Evolutionary conservation across 2,113 vertebrate species (phyloP).

Genomic region (Misgurnus anguillicaudatus): DNA sequence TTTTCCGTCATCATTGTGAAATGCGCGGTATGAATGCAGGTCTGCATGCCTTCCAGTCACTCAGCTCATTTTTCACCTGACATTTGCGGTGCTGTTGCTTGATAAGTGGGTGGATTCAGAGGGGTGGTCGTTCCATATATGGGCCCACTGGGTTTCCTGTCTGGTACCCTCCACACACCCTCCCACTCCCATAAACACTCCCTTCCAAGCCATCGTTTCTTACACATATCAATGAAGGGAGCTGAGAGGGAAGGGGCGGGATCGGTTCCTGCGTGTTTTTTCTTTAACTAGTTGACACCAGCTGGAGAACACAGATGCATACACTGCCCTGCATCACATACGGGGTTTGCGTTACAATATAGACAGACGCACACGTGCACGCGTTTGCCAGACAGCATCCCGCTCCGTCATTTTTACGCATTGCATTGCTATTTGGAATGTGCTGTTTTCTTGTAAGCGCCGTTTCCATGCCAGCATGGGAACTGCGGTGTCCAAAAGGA

Average conservation of each 20-base stretch:
- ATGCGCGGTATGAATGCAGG: neutral
- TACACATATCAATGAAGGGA: slow-evolving; percentile 64
- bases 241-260: slow-evolving; percentile 35
- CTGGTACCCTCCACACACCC: slow-evolving; percentile 7
- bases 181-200: slow-evolving; percentile 21
- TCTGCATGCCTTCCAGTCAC: neutral
- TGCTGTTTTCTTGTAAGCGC: slow-evolving; percentile 65
- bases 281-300: slow-evolving; percentile 55
- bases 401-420: slow-evolving; percentile 43
- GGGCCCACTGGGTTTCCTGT: slow-evolving; percentile 46
- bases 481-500: slow-evolving; percentile 92
- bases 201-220: slow-evolving; percentile 32
- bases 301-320: slow-evolving; percentile 26
- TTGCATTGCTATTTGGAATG: slow-evolving; percentile 69
- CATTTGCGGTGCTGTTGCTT: slow-evolving; percentile 16
- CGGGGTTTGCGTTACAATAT: neutral
- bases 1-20: too few relatives aligned
- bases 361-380: neutral
- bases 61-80: slow-evolving; percentile 26
- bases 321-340: slow-evolving; percentile 51
- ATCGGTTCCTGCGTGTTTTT: slow-evolving; percentile 40
- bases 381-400: neutral
- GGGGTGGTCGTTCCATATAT: slow-evolving; percentile 48
- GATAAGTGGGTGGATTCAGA: slow-evolving; percentile 24
- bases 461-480: slow-evolving; percentile 87